phyloP scores from a whole-genome alignment of 2,113 vertebrate genomes.

The Dromaius novaehollandiae region DNA sequence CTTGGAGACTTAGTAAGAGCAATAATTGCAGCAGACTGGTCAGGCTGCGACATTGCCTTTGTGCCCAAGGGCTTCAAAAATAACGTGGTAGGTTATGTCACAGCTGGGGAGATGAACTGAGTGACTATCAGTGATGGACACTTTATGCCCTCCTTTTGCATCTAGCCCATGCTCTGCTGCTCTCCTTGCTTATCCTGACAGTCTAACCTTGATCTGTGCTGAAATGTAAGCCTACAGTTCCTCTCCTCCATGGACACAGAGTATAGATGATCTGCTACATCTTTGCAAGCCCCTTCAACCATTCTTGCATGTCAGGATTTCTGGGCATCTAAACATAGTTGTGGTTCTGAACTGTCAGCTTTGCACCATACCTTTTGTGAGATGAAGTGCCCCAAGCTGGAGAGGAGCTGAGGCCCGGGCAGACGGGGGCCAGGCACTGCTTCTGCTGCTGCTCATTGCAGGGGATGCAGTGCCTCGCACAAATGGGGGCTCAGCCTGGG shows the following conservation, averaged over 20 bases:
- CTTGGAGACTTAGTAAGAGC: not conserved
- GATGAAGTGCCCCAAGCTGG: not conserved
- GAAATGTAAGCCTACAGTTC: not conserved
- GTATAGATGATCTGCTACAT: not conserved
- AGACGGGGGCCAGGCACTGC: not conserved
- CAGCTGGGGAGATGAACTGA: not conserved
- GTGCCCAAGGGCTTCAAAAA: not conserved
- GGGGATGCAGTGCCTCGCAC: not conserved
- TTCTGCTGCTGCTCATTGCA: rapidly evolving
- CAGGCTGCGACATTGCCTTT: not conserved
- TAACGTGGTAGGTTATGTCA: not conserved
- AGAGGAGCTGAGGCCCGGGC: not conserved
- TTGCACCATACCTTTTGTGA: not conserved
- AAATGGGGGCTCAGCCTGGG: not conserved
- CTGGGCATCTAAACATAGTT: not conserved
- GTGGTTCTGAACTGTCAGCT: not conserved
- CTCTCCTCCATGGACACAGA: not conserved
- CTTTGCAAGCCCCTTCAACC: not conserved
- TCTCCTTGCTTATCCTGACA: not conserved
- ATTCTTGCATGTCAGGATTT: not conserved
- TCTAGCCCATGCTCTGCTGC: not conserved
- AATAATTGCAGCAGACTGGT: rapidly evolving
- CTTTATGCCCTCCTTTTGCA: not conserved
- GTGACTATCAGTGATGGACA: not conserved
- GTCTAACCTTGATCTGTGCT: not conserved